Base-by-base conservation (phyloP, 2,888 invertebrate species). In the Steromphala cineraria region DNA sequence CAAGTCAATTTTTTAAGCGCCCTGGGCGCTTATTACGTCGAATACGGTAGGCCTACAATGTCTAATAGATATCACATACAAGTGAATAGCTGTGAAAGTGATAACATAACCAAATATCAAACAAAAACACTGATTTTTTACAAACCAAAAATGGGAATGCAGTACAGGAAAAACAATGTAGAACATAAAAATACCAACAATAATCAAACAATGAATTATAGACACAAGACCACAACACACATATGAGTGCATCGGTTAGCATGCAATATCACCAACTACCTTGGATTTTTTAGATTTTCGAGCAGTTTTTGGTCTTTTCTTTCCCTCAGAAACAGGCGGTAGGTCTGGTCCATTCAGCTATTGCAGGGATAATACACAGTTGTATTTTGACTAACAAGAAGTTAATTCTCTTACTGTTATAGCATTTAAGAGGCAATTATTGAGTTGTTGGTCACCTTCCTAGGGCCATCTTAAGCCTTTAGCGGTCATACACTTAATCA, bases 301-400 rank as follows among this genome's bases (percentile, higher is more conserved):
- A 19, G 75, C 40, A 24, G 40, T 52, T 52, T 75, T 75, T 52
- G 46, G 24, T 24, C 75, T 75, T 28, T 5, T 24, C 24, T 53
- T 40, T 75, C 21, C 52, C 52, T 75, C 75, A 19, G 52, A 40
- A 24, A 75, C 75, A 52, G 75, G 75, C 10, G 75, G 75, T 17
- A 75, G 52, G 13, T 75, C 75, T 2, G 75, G 75, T 17, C 52
- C 75, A 21, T 19, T 24, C 46, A 75, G 24, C 75, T 75, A 36
- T 10, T 19, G 17, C 24, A 21, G 28, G 13, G 24, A 62, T 28
- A 46, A 46, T 46, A 46, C 13, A 46, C 46, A 10, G 36, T 46
- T 10, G 46, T 46, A 46, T 4, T 46, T 46, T 46, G 46, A 13
- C 13, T 46, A 10, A 10, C 8, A 8, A 46, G 46, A 46, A 46